Evolutionary conservation across 2,888 invertebrate species (phyloP), one percentile per base, ranked within the genome.

Genomic region (Dusona sp.): DNA sequence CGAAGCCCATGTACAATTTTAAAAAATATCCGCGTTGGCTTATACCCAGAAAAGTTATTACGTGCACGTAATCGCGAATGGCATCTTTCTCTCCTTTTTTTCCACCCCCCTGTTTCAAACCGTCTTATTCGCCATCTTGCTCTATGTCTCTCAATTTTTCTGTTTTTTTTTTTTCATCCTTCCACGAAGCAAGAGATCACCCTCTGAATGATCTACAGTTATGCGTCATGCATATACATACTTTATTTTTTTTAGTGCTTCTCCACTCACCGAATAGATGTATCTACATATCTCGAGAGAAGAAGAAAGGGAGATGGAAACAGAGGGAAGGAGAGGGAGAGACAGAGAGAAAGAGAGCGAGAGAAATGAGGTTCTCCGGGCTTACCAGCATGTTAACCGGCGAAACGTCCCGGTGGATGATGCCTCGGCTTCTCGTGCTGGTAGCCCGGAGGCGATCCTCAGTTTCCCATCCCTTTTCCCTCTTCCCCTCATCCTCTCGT

Each of bases 381-480:
- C 78, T 86, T 75, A 81, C 74, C 78, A 77, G 78, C 61, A 86
- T 81, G 84, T 86, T 84, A 86, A 84, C 75, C 78, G 78, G 64
- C 19, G 78, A 81, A 86, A 82, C 73, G 80, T 80, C 77, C 83
- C 80, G 80, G 70, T 81, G 87, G 88, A 88, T 87, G 87, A 90
- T 90, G 89, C 91, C 81, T 64, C 51, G 45, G 82, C 79, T 72
- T 67, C 89, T 90, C 86, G 88, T 89, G 72, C 73, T 38, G 84
- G 83, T 88, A 85, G 86, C 90, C 89, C 88, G 72, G 85, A 79
- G 88, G 88, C 88, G 87, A 89, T 91, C 84, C 89, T 86, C 84
- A 81, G 87, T 87, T 86, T 85, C 68, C 68, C 70, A 72, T 64
- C 81, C 48, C 83, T 57, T 72, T 67, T 57, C 85, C 29, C 68